Percentiles rank a stretch among this genome's conserved stretches.
phyloP scores from a whole-genome alignment of 2,797 vertebrate species.

The Nyctibius grandis region DNA sequence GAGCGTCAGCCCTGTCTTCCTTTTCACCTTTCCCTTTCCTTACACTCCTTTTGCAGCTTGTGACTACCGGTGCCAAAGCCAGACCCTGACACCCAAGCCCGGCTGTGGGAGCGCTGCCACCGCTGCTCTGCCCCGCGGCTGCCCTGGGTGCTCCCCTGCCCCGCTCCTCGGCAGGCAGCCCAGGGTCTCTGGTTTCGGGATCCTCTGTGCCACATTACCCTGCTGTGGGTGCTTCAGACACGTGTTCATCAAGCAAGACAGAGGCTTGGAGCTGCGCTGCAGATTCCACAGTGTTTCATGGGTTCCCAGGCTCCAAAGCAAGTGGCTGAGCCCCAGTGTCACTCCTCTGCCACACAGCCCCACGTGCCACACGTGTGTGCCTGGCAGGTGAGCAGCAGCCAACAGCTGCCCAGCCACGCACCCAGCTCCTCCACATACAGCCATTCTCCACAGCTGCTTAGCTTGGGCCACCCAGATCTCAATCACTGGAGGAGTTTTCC shows the following conservation, averaged over 20 bases:
- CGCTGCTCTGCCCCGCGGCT: not conserved
- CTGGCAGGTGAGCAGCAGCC: not conserved
- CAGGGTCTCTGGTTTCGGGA: not conserved
- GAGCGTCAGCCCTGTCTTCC: not conserved
- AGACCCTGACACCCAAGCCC: accelerated
- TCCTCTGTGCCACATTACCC: not conserved
- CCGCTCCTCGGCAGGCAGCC: not conserved
- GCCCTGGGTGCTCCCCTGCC: not conserved
- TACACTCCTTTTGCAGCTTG: not conserved
- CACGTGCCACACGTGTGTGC: accelerated
- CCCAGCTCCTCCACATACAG: not conserved
- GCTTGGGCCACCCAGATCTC: not conserved
- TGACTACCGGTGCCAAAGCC: not conserved
- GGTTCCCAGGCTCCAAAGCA: not conserved
- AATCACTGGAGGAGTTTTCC: not conserved
- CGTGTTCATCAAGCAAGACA: accelerated
- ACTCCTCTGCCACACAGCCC: not conserved
- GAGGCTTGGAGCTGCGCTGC: not conserved
- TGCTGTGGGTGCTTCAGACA: accelerated
- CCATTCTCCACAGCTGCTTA: not conserved
- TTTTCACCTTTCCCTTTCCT: not conserved
- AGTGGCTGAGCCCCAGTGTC: not conserved
- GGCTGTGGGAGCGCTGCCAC: no score
- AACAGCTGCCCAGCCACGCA: no score
- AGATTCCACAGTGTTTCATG: not conserved